Conservation (phyloP, 2,797 vertebrate genomes). For the Euphonia xanthogaster region DNA sequence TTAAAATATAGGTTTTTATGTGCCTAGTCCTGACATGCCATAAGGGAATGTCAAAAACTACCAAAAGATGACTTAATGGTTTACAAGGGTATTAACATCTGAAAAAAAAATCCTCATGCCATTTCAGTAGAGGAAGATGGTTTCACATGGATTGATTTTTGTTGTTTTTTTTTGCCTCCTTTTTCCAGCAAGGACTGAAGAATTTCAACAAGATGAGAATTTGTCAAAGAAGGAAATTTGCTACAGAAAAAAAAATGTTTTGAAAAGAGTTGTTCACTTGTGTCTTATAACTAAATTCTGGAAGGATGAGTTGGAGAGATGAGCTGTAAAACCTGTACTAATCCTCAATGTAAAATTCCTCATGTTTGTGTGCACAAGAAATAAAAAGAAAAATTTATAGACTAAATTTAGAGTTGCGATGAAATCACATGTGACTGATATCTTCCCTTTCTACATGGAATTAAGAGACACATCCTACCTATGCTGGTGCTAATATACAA, state of each 20-base stretch:
- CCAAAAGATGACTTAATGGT: background rate
- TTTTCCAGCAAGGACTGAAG: background rate
- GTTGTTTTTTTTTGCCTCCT: fast-evolving
- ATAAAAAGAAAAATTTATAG: background rate
- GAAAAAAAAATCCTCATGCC: background rate
- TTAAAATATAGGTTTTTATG: background rate
- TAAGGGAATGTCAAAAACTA: background rate
- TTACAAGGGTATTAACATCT: background rate
- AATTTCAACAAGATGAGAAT: background rate
- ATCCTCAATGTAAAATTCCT: background rate
- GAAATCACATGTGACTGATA: background rate
- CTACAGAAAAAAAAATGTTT: background rate
- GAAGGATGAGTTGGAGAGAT: background rate
- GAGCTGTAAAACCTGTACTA: background rate
- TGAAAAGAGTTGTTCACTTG: background rate
- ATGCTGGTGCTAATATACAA: background rate
- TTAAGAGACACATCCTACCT: background rate
- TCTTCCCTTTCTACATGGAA: background rate
- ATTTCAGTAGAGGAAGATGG: background rate
- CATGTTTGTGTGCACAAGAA: background rate
- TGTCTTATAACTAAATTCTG: background rate
- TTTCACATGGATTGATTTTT: background rate
- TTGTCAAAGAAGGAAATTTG: background rate
- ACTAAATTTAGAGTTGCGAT: background rate
- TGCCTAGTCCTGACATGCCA: background rate